Evolutionary conservation across 2,797 vertebrate species (phyloP).

Genomic region (Amazona finschi): DNA sequence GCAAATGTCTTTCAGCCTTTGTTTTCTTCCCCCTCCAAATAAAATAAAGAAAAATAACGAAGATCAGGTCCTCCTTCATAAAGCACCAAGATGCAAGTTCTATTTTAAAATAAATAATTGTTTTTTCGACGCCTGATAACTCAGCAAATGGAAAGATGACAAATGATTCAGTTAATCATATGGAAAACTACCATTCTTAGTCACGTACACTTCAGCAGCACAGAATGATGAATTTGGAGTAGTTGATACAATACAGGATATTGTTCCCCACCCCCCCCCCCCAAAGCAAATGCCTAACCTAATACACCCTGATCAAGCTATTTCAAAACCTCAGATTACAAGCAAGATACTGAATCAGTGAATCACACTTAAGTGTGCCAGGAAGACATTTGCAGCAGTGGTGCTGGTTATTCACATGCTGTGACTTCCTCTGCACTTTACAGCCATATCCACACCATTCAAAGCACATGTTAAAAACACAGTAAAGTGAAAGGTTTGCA

Average conservation of each 20-base stretch:
- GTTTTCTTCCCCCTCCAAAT: neutral
- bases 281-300: neutral
- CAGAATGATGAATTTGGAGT: neutral
- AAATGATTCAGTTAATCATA: neutral
- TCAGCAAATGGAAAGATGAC: neutral
- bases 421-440: neutral
- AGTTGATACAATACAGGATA: neutral
- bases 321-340: neutral
- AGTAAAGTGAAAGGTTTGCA: neutral
- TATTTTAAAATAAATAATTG: neutral
- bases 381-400: neutral
- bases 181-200: neutral
- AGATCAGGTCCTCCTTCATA: neutral
- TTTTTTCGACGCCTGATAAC: neutral
- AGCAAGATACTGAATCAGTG: neutral
- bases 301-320: neutral
- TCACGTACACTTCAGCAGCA: neutral
- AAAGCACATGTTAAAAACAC: neutral
- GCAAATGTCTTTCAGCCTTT: neutral
- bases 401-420: neutral
- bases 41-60: neutral
- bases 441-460: neutral
- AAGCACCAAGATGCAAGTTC: neutral
- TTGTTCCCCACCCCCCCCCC: fast-evolving
- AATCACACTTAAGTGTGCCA: neutral